phyloP scores from a whole-genome alignment of 2,888 invertebrate genomes.

The Drosophila helvetica region DNA sequence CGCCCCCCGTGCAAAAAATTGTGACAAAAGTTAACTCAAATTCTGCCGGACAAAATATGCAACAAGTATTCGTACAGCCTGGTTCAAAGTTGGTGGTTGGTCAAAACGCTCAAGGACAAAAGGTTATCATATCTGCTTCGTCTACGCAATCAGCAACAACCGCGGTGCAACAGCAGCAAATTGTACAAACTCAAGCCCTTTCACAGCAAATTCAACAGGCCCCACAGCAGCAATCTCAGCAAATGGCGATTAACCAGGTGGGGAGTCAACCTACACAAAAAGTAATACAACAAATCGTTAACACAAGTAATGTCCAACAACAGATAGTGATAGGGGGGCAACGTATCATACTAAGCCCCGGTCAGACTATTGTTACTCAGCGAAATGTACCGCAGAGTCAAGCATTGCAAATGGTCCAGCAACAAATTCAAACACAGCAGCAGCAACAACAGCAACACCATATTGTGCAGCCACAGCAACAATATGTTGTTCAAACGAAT shows the following conservation, averaged over 20 bases:
- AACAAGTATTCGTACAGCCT: constrained; percentile 82
- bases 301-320: constrained; percentile 83
- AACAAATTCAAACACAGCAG: constrained; percentile 64
- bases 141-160: constrained; percentile 44
- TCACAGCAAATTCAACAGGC: constrained; percentile 57
- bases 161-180: constrained; percentile 70
- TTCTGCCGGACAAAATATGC: constrained; percentile 70
- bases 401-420: constrained; percentile 71
- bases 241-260: constrained; percentile 68
- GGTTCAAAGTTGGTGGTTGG: constrained; percentile 82
- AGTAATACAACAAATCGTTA: constrained; percentile 84
- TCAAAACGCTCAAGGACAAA: constrained; percentile 83
- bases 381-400: constrained; percentile 81
- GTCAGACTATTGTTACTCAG: constrained; percentile 83
- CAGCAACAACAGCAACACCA: constrained; percentile 69
- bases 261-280: constrained; percentile 79
- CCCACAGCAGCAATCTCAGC: constrained; percentile 63
- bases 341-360: constrained; percentile 83
- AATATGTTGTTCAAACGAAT: constrained; percentile 72
- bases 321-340: constrained; percentile 84
- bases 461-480: constrained; percentile 76
- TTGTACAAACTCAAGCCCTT: constrained; percentile 62
- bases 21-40: constrained; percentile 58
- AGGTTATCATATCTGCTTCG: constrained; percentile 82
- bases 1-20: constrained; percentile 69